Base-by-base conservation (phyloP, 1,140 invertebrate species). In the Patella vulgata region DNA sequence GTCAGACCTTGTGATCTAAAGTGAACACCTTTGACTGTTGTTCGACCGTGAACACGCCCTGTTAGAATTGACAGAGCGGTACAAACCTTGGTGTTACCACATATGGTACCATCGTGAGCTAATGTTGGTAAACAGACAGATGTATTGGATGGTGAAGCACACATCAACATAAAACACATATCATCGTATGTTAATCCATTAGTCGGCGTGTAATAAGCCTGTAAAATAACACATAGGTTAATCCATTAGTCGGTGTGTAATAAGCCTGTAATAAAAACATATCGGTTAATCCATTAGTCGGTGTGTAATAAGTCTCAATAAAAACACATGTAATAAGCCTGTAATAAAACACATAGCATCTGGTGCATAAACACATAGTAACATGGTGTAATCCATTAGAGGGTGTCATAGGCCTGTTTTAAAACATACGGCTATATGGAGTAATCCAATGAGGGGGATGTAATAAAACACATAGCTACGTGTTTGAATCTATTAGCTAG, bases 11-110 rank as follows among this genome's bases (percentile, higher is more conserved):
- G n/a, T n/a, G n/a, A n/a, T n/a, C n/a, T n/a, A n/a, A n/a, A n/a
- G n/a, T n/a, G n/a, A n/a, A n/a, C n/a, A n/a, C n/a, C n/a, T n/a
- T n/a, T n/a, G n/a, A n/a, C n/a, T n/a, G n/a, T n/a, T n/a, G n/a
- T n/a, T n/a, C n/a, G n/a, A n/a, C n/a, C n/a, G n/a, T n/a, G n/a
- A n/a, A n/a, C n/a, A n/a, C n/a, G n/a, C n/a, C n/a, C n/a, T n/a
- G n/a, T n/a, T n/a, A n/a, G n/a, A n/a, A n/a, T n/a, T n/a, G n/a
- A n/a, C n/a, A n/a, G n/a, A n/a, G n/a, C n/a, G n/a, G n/a, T n/a
- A n/a, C n/a, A n/a, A n/a, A 54, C 52, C 52, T 54, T 54, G 21
- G 17, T 54, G 33, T 54, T 54, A 2, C 52, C 52, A 27, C 52
- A 54, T 11, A 33, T 33, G 2, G 52, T 54, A 8, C 52, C 52